Conservation (phyloP, 2,888 invertebrate genomes). For the Tinea pellionella region DNA sequence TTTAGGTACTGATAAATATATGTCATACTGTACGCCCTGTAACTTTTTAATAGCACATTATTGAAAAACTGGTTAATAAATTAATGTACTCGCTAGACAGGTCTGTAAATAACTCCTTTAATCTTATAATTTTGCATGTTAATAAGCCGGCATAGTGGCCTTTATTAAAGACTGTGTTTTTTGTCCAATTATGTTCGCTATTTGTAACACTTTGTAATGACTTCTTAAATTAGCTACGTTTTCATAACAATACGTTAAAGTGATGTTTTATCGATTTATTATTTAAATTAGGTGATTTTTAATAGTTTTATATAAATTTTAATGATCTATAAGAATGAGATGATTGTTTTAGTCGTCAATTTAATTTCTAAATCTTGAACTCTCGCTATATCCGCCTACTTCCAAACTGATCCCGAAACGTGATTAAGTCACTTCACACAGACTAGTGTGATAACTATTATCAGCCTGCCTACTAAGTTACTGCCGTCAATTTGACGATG, state of each 20-base stretch:
- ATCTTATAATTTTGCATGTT: constrained; percentile 1
- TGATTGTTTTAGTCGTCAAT: too few relatives aligned
- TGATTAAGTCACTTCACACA: too few relatives aligned
- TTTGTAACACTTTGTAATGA: constrained; percentile 2
- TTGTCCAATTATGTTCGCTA: not conserved
- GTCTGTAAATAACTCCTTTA: constrained; percentile 1
- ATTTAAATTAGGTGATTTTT: not conserved
- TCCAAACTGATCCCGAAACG: too few relatives aligned
- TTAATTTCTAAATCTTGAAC: too few relatives aligned
- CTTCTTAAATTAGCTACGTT: not conserved
- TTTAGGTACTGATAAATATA: not conserved
- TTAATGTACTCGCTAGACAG: not conserved
- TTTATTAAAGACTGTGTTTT: not conserved
- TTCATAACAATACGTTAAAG: not conserved
- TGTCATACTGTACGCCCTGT: not conserved
- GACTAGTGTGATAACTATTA: too few relatives aligned
- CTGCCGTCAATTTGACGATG: too few relatives aligned
- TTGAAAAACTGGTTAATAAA: not conserved
- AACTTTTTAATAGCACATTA: not conserved
- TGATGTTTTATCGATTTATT: not conserved
- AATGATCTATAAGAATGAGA: too few relatives aligned
- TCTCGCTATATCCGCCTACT: too few relatives aligned
- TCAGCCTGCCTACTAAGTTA: too few relatives aligned
- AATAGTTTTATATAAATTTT: too few relatives aligned
- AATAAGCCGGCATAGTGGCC: not conserved